Evolutionary conservation across 2,888 invertebrate species (phyloP).

Genomic region (Protodeltote pygarga): DNA sequence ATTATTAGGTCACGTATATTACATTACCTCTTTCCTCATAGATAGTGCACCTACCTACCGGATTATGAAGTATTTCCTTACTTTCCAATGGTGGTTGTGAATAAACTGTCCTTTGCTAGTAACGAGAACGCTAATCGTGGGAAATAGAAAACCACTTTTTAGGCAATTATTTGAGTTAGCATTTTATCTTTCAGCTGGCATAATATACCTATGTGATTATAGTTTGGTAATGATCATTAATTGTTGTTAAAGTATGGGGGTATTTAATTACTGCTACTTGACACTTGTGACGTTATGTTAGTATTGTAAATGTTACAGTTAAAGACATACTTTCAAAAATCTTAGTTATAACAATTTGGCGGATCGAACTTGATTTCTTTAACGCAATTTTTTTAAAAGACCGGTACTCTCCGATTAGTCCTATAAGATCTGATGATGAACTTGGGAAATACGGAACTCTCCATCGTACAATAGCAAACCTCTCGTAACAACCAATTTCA

Average conservation of each 20-base stretch:
- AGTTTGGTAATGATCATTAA: slow-evolving; percentile 25
- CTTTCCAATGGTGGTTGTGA: slow-evolving; percentile 23
- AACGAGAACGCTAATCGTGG: slow-evolving; percentile 21
- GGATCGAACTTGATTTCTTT: too few relatives aligned
- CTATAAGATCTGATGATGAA: too few relatives aligned
- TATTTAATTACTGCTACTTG: slow-evolving; percentile 13
- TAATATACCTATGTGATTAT: slow-evolving; percentile 13
- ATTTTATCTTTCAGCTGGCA: slow-evolving; percentile 7
- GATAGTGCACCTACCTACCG: slow-evolving; percentile 5
- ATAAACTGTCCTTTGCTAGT: slow-evolving; percentile 14
- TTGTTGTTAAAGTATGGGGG: slow-evolving; percentile 8
- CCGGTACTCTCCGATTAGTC: too few relatives aligned
- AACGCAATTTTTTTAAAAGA: too few relatives aligned
- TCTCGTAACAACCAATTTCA: too few relatives aligned
- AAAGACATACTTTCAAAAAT: too few relatives aligned
- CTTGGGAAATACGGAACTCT: too few relatives aligned
- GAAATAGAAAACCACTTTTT: slow-evolving; percentile 34
- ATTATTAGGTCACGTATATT: slow-evolving; percentile 14
- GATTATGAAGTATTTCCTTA: slow-evolving; percentile 22
- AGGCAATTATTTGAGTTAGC: slow-evolving; percentile 8
- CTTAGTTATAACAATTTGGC: too few relatives aligned
- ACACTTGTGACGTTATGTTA: slow-evolving; percentile 1
- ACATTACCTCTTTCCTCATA: slow-evolving; percentile 20
- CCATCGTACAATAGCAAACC: too few relatives aligned
- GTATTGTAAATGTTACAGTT: too few relatives aligned